Base-by-base conservation (phyloP, 2,888 invertebrate genomes). In the Patella ulyssiponensis region DNA sequence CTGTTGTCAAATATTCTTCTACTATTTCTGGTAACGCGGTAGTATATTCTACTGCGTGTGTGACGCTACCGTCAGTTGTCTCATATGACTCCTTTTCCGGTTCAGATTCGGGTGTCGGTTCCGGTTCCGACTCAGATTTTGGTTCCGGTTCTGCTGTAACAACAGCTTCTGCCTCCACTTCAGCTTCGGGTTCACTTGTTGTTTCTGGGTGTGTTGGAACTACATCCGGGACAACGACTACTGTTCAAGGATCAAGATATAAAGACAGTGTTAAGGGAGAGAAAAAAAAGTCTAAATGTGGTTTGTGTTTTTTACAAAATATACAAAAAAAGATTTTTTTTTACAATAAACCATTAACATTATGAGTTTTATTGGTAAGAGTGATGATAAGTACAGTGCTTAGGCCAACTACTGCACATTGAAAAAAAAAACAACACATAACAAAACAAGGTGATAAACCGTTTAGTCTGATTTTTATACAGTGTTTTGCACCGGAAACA, bases 331-430 rank as follows among this genome's bases (percentile, higher is more conserved):
- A 2, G 27, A 2, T 1, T 1, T 27, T 27, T 27, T 27, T 27
- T 27, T 27, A 27, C 27, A 27, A 27, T 27, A 27, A 27, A 5
- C 4, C 33, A 33, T 33, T 33, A 33, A 44, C 44, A 44, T 44
- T 44, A 44, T 44, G 44, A 44, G 44, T 44, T 44, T 44, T 44
- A 9, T 44, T 44, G 44, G 44, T 44, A 44, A 44, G 9, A 44
- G 44, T 44, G 44, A 23, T 20, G 20, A 23, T 64, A 64, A 64
- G 64, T 64, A 64, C 23, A 23, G 64, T 64, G 64, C 64, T 64
- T 64, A 64, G 20, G 64, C 64, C 64, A 64, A 23, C 64, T 64
- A 64, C 64, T 64, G 64, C 64, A 64, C 64, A 64, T 64, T 20
- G 64, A 64, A 64, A 64, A 56, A 56, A 56, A 64, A 64, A 64